Conservation (phyloP, 2,888 invertebrate genomes). For the Melipona bicolor region DNA sequence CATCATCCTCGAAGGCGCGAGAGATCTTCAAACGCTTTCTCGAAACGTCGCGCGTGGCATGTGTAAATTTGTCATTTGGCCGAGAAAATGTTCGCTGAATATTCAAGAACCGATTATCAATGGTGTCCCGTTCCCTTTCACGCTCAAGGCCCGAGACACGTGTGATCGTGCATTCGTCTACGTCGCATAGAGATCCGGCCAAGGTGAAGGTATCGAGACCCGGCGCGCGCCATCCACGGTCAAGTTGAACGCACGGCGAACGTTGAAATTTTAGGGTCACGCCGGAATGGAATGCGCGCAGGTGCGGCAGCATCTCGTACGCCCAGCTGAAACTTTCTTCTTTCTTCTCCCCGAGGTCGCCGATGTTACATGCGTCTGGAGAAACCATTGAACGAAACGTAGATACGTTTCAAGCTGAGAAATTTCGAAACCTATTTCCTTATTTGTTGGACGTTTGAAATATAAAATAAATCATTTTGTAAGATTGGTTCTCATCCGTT, state of each 20-base stretch:
- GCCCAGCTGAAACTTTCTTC: slow-evolving; percentile 77
- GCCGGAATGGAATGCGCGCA: slow-evolving; percentile 80
- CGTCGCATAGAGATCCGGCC: slow-evolving; percentile 12
- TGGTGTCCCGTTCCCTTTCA: slow-evolving; percentile 51
- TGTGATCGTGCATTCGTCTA: slow-evolving; percentile 7
- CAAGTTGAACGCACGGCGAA: slow-evolving; percentile 74
- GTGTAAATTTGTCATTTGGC: slow-evolving; percentile 24
- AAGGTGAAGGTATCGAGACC: slow-evolving; percentile 55
- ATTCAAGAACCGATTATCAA: slow-evolving; percentile 38
- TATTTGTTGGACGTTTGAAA: neutral
- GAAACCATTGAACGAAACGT: slow-evolving; percentile 37
- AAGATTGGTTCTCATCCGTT: no score
- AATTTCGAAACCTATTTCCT: neutral
- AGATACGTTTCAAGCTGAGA: neutral
- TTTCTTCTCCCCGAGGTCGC: slow-evolving; percentile 71
- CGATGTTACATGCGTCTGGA: slow-evolving; percentile 43
- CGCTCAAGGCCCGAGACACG: slow-evolving; percentile 40
- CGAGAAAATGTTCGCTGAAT: slow-evolving; percentile 48
- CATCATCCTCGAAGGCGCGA: neutral
- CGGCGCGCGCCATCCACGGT: slow-evolving; percentile 63
- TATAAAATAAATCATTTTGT: neutral
- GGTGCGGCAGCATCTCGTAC: slow-evolving; percentile 77
- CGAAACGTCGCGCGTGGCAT: neutral
- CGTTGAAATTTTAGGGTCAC: slow-evolving; percentile 79
- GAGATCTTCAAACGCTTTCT: slow-evolving; percentile 30